Base-by-base conservation (phyloP, 1,140 invertebrate species). In the Bombyx mandarina region DNA sequence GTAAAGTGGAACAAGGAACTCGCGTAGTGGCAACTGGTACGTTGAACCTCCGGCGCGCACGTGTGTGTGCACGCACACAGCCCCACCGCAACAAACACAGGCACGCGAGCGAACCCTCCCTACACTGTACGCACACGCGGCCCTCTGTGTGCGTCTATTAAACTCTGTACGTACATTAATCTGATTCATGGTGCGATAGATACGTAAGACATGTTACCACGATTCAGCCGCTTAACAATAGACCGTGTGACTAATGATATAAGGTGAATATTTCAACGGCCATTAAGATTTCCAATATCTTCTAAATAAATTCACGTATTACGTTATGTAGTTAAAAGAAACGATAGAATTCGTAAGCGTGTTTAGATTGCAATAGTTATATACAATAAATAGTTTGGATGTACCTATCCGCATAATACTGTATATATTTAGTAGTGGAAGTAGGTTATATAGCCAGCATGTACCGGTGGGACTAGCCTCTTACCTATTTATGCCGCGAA, bases 1-100 rank as follows among this genome's bases (percentile, higher is more conserved):
- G 69, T 81, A 82, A 84, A 84, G 83, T 86, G 80, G 81, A 86
- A 86, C 83, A 84, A 86, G 83, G 81, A 86, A 86, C 83, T 86
- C 77, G 77, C 76, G 73, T 74, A 79, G 79, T 79, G 75, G 26
- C 75, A 76, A 77, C 71, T 82, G 77, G 83, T 83, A 78, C 83
- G 74, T 86, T 86, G 83, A 86, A 86, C 83, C 79, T 77, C 76
- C 67, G 64, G 63, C 61, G 54, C 69, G 49, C 47, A 10, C 35
- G 26, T 43, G 48, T 45, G 60, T 61, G 52, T 61, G 55, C 45
- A 69, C 66, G 57, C 58, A 73, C 69, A 60, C 54, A 10, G 57
- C 26, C 22, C 56, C 47, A n/a, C 49, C 51, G 53, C 45, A 58
- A 60, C 54, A 57, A 56, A 4, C 35, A 35, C 51, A 52, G 22